phyloP scores from a whole-genome alignment of 2,797 vertebrate species.

The Semotilus atromaculatus region DNA sequence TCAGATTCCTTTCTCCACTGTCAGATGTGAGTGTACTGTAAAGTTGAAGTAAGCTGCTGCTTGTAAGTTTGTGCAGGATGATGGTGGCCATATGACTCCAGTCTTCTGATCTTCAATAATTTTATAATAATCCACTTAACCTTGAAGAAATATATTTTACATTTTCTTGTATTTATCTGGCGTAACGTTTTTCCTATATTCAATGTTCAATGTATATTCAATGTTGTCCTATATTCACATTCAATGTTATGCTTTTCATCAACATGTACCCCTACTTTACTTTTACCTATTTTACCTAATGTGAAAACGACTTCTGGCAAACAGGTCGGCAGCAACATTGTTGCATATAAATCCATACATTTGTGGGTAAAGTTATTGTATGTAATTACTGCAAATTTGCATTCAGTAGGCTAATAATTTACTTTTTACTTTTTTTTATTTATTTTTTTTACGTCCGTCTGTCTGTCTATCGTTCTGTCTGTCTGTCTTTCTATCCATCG shows the following conservation, averaged over 20 bases:
- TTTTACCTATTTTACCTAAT: background rate
- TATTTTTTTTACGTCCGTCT: no score
- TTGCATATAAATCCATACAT: background rate
- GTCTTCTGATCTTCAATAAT: slow-evolving; percentile 19
- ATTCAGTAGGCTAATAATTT: background rate
- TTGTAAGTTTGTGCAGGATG: background rate
- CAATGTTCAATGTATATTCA: no score
- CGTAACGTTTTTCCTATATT: no score
- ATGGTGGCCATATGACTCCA: background rate
- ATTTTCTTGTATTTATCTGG: background rate
- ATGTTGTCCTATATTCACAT: no score
- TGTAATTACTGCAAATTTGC: background rate
- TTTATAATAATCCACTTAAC: slow-evolving; percentile 38
- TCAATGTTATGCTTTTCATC: background rate
- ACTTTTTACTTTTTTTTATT: background rate
- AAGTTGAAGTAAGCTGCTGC: slow-evolving; percentile 17
- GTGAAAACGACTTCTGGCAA: background rate
- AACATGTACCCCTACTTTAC: background rate
- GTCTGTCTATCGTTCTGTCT: no score
- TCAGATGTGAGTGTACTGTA: slow-evolving; percentile 3
- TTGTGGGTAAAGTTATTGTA: background rate
- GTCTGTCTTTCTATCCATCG: no score
- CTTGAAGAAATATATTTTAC: background rate
- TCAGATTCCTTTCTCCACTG: slow-evolving; percentile 27
- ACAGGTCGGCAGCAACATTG: background rate